Percentiles rank a stretch among this genome's conserved stretches.
Conservation (phyloP, 2,113 vertebrate species). For the Perca schrenkii region DNA sequence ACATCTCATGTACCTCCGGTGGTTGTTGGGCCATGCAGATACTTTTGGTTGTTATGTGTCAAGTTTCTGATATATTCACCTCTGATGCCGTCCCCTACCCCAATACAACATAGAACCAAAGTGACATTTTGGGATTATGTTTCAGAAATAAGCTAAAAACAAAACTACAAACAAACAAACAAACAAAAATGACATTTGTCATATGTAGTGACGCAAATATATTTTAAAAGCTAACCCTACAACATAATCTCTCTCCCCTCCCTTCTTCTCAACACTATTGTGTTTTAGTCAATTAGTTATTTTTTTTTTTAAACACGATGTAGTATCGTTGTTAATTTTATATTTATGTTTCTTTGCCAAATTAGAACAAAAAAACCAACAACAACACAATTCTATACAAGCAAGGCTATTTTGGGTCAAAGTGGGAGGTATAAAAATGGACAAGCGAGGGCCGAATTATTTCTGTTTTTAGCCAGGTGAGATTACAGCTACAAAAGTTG, state of each 20-base stretch:
- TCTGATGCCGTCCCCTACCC: neutral
- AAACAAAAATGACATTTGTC: neutral
- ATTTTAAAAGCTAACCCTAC: no score
- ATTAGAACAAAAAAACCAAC: no score
- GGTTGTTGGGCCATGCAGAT: conserved; percentile 45
- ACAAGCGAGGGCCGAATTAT: neutral
- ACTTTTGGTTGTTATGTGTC: conserved; percentile 23
- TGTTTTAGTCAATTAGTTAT: neutral
- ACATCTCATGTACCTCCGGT: conserved; percentile 28
- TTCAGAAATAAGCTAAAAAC: neutral
- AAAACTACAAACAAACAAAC: no score
- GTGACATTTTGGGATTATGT: neutral
- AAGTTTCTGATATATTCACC: neutral
- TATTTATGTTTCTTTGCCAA: no score
- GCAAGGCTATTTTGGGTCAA: neutral
- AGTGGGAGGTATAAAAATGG: neutral
- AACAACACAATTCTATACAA: neutral
- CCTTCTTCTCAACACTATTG: neutral
- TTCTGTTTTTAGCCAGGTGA: no score
- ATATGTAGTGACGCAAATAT: no score
- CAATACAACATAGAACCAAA: neutral
- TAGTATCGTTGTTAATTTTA: neutral
- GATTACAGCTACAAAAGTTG: neutral
- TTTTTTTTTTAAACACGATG: neutral
- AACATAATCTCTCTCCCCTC: neutral